Evolutionary conservation across 2,888 invertebrate species (phyloP), one percentile per base, ranked within the genome.

Genomic region (Morpho helenor): DNA sequence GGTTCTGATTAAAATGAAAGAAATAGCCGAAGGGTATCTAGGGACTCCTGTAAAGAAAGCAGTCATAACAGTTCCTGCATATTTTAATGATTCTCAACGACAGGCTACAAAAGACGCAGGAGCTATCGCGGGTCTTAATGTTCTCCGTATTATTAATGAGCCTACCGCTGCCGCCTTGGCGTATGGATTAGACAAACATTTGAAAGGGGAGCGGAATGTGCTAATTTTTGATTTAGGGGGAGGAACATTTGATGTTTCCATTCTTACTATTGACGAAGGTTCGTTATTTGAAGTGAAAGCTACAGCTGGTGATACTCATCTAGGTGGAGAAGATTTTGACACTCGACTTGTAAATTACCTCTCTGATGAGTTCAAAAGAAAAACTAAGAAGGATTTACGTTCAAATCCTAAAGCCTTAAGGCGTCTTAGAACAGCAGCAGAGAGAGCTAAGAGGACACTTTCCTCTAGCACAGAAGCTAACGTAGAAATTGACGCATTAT

Each of bases 21-120:
- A 95, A 72, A 93, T 93, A 3, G 94, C 94, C 2, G 94, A 95
- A 75, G 93, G 94, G 0, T 95, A 94, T 71, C 76, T 95, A 60
- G 95, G 95, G 79, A 75, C 91, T 83, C 68, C 84, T 2, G 92
- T 95, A 0, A 91, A 82, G 49, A 93, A 95, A 75, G 95, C 95
- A 0, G 96, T 96, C 0, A 91, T 96, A 66, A 96, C 96, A 0
- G 96, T 96, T 0, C 96, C 96, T 0, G 96, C 96, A 31, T 96
- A 96, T 75, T 81, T 94, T 87, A 95, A 94, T 66, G 94, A 94
- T 73, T 94, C 94, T 1, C 95, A 95, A 70, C 85, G 94, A 10
- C 94, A 94, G 74, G 94, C 94, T 45, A 96, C 96, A 2, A 96
- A 96, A 80, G 96, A 96, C 79, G 96, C 96, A 16, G 96, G 96